These are phyloP conservation scores for Elmis aenea DNA, from an alignment of 2,888 invertebrate species.

Conservation along the genomic window DNA sequence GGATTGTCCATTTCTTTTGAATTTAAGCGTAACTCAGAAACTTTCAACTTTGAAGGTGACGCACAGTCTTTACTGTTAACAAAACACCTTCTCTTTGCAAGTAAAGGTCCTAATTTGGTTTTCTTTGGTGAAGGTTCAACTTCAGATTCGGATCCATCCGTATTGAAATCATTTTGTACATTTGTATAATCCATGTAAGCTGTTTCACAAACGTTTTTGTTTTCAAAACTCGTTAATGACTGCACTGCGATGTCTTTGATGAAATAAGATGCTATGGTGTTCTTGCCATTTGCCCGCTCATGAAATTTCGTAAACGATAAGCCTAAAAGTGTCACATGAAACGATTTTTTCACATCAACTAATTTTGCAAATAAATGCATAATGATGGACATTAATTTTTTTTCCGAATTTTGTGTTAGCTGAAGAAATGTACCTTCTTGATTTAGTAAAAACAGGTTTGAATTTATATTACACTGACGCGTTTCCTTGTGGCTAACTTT, in stretches of 20 bases:
- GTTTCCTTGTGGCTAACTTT: constrained; percentile 69
- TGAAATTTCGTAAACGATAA: constrained; percentile 77
- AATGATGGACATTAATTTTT: constrained; percentile 63
- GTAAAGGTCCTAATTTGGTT: constrained; percentile 49
- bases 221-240: constrained; percentile 64
- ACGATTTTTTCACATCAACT: constrained; percentile 67
- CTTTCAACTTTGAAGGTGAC: constrained; percentile 65
- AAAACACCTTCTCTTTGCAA: constrained; percentile 49
- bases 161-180: constrained; percentile 43
- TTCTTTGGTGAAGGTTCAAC: constrained; percentile 75
- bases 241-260: constrained; percentile 75
- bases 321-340: constrained; percentile 76
- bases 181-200: no score
- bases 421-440: constrained; percentile 36
- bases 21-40: constrained; percentile 61
- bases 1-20: constrained; percentile 48
- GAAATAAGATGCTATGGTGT: constrained; percentile 70
- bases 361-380: constrained; percentile 73
- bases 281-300: constrained; percentile 62
- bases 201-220: constrained; percentile 43
- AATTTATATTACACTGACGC: constrained; percentile 67
- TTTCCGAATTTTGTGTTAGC: constrained; percentile 52
- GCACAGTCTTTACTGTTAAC: constrained; percentile 50
- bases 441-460: constrained; percentile 54
- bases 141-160: constrained; percentile 63